These are phyloP conservation scores for Chalcosyrphus nemorum DNA, from an alignment of 2,888 invertebrate species.

Conservation along the genomic window DNA sequence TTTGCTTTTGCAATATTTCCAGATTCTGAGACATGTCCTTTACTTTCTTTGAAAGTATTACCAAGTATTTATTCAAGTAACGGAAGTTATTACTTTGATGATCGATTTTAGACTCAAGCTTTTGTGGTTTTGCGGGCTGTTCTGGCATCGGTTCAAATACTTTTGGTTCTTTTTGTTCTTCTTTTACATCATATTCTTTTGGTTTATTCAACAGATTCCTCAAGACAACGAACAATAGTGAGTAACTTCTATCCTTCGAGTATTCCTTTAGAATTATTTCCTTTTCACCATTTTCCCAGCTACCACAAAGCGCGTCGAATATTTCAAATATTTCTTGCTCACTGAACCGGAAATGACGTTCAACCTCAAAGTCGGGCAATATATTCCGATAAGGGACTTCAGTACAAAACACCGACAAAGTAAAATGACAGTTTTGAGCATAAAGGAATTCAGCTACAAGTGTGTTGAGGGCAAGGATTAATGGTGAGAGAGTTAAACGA, in stretches of 20 bases:
- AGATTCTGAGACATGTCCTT: conserved; percentile 76
- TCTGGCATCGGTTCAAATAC: conserved; percentile 3
- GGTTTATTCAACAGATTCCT: conserved; percentile 60
- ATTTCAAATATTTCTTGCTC: conserved; percentile 77
- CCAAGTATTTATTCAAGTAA: conserved; percentile 76
- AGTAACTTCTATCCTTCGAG: conserved; percentile 56
- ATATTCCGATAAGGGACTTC: conserved; percentile 80
- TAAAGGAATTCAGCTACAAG: conserved; percentile 81
- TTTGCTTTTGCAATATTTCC: conserved; percentile 73
- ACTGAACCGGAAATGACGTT: conserved; percentile 78
- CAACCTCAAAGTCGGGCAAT: conserved; percentile 79
- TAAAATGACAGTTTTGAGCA: conserved; percentile 80
- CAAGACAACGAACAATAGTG: conserved; percentile 74
- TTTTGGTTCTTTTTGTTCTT: neutral
- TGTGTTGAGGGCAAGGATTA: conserved; percentile 78
- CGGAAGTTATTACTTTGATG: conserved; percentile 73
- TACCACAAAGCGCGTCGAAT: conserved; percentile 76
- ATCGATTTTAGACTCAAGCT: conserved; percentile 37
- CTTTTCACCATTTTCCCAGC: conserved; percentile 58
- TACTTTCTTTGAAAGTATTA: conserved; percentile 76
- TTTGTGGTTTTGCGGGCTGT: neutral
- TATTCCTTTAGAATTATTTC: conserved; percentile 73
- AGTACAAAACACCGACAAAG: conserved; percentile 80
- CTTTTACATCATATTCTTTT: neutral
- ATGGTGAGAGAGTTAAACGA: conserved; percentile 77